Evolutionary conservation across 2,888 invertebrate genomes (phyloP), one percentile per base, ranked within the genome.

Genomic region (Asteroscopus sphinx): DNA sequence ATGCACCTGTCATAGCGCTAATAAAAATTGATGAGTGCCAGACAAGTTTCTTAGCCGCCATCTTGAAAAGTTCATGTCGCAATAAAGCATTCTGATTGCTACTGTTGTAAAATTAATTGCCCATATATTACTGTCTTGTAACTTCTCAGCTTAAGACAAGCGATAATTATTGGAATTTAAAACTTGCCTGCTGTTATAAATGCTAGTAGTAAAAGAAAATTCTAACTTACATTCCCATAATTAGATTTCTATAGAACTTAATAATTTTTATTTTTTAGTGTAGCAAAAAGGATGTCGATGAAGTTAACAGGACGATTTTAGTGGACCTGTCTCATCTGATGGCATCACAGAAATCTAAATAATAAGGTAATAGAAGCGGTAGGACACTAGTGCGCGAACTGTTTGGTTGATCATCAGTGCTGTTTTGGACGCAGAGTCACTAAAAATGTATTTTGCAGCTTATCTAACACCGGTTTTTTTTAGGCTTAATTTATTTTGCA

Each of bases 71-170:
- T 51, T 59, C 39, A 41, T 64, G 62, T 48, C 37, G 63, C 35
- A 53, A 74, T 77, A 77, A 68, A 74, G 62, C 64, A 49, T 32
- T 58, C 44, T 64, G 61, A 77, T 74, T 70, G 75, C 77, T 62
- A 62, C 71, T 33, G 77, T 60, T 74, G 72, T 74, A 77, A 74
- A 70, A 57, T 70, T 64, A 74, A 74, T 74, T 61, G 66, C 49
- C 51, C 45, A 54, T 73, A 49, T 56, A 69, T 73, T 76, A 69
- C 42, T 47, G 53, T 15, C 55, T 58, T 48, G 59, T 63, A 66
- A 46, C 25, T 48, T 55, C 54, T 55, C 47, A 26, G 48, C 51
- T 33, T 46, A 52, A 35, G 46, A 59, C 46, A 54, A 41, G 37
- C 25, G 16, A 63, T 63, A 45, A 68, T 63, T 61, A 67, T 37